Percentiles rank a stretch among this genome's conserved stretches.
phyloP scores from a whole-genome alignment of 2,113 vertebrate species.

The Thermophis baileyi region DNA sequence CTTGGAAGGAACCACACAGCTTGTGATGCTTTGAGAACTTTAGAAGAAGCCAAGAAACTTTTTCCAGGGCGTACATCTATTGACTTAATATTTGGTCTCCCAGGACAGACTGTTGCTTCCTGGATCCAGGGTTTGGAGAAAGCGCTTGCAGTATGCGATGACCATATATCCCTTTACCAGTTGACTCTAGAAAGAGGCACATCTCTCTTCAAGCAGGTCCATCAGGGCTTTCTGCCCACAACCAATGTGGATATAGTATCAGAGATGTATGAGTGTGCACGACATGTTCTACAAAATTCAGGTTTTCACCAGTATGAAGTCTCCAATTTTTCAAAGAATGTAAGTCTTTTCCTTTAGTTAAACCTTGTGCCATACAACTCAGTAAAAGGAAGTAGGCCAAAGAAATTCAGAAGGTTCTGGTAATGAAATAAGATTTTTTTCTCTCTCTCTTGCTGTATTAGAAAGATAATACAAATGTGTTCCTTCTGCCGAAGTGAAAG shows the following conservation, averaged over 20 bases:
- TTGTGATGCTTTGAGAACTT: slow-evolving; percentile 67
- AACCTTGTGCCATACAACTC: background rate
- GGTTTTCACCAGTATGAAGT: slow-evolving; percentile 92
- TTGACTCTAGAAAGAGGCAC: slow-evolving; percentile 90
- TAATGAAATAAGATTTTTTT: background rate
- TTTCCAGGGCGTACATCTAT: slow-evolving; percentile 83
- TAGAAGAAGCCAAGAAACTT: slow-evolving; percentile 74
- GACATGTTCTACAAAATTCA: slow-evolving; percentile 57
- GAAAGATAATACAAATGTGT: background rate
- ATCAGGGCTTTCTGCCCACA: slow-evolving; percentile 49
- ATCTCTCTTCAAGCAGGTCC: slow-evolving; percentile 75
- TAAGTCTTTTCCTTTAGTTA: slow-evolving; percentile 59
- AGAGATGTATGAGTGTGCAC: slow-evolving; percentile 81
- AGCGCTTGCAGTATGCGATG: slow-evolving; percentile 74
- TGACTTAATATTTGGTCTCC: slow-evolving; percentile 89
- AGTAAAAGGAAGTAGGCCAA: background rate
- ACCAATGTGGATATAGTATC: slow-evolving; percentile 75
- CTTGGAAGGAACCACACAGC: slow-evolving; percentile 84
- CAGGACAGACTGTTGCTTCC: slow-evolving; percentile 68
- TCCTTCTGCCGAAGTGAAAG: background rate
- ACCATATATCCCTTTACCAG: slow-evolving; percentile 93
- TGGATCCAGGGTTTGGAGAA: slow-evolving; percentile 75
- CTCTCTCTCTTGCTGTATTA: background rate
- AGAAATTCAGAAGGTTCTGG: background rate
- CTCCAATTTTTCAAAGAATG: slow-evolving; percentile 88